phyloP scores from a whole-genome alignment of 2,888 invertebrate species.

The Troides aeacus region DNA sequence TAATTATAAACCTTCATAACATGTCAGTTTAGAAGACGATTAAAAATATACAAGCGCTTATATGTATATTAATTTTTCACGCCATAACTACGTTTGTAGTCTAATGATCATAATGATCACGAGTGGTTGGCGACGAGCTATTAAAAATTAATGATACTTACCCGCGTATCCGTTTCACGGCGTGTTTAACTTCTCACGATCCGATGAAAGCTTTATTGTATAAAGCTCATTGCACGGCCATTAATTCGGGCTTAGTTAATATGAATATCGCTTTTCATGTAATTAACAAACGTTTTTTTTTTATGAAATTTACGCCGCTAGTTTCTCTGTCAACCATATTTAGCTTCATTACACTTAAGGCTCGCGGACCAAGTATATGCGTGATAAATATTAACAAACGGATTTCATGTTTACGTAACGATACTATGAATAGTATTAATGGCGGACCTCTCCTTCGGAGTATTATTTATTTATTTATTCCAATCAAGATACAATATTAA shows the following conservation, averaged over 20 bases:
- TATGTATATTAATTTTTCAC: constrained; percentile 15
- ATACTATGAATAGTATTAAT: constrained; percentile 5
- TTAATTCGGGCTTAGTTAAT: constrained; percentile 13
- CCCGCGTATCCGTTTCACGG: constrained; percentile 41
- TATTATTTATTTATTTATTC: background rate
- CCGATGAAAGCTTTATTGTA: constrained; percentile 41
- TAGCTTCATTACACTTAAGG: too few relatives aligned
- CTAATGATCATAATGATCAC: constrained; percentile 33
- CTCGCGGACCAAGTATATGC: too few relatives aligned
- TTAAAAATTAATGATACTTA: constrained; percentile 43
- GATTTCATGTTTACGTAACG: constrained; percentile 7
- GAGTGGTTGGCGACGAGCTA: constrained; percentile 33
- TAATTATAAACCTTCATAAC: constrained; percentile 6
- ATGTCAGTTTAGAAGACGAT: constrained; percentile 16
- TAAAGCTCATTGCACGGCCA: constrained; percentile 14
- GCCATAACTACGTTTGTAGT: constrained; percentile 15
- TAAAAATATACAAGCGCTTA: constrained; percentile 19
- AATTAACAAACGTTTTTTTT: too few relatives aligned
- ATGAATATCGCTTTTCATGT: background rate
- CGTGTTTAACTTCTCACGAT: constrained; percentile 47
- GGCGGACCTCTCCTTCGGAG: background rate
- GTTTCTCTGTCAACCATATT: too few relatives aligned
- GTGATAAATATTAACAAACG: too few relatives aligned
- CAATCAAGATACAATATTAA: too few relatives aligned
- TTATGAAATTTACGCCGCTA: too few relatives aligned